phyloP scores from a whole-genome alignment of 2,888 invertebrate species.

The Uropetala carovei region DNA sequence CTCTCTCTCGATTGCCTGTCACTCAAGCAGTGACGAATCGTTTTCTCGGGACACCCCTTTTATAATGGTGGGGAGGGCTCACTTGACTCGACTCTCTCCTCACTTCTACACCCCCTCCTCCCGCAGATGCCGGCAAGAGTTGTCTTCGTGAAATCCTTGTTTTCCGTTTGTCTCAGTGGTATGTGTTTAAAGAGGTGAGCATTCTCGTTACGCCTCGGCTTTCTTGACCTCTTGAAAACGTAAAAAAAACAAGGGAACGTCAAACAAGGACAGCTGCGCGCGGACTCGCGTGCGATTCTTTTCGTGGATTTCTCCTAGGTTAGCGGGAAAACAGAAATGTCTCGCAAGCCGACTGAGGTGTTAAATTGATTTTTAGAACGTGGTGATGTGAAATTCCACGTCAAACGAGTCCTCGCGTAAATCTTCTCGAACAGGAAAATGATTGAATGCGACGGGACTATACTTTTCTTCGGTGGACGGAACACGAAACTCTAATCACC shows the following conservation, averaged over 20 bases:
- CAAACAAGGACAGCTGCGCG: constrained; percentile 24
- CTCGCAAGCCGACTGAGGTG: not conserved
- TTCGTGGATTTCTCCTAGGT: not conserved
- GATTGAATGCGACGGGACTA: no score
- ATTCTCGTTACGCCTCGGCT: not conserved
- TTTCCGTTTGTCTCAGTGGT: constrained; percentile 26
- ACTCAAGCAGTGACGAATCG: constrained; percentile 35
- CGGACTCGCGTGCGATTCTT: constrained; percentile 12
- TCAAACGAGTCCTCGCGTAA: no score
- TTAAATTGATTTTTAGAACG: not conserved
- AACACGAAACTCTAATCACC: no score
- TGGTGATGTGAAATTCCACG: no score
- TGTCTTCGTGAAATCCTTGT: not conserved
- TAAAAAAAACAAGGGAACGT: not conserved
- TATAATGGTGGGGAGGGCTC: not conserved
- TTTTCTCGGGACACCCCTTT: constrained; percentile 29
- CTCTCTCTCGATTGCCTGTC: constrained; percentile 32
- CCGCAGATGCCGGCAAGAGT: not conserved
- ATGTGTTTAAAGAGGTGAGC: not conserved
- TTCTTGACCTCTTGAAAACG: not conserved
- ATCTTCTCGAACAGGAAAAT: no score
- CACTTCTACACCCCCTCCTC: not conserved
- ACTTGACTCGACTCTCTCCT: no score
- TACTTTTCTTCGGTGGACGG: no score
- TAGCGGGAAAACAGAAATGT: not conserved